Evolutionary conservation across 2,113 vertebrate genomes (phyloP).

Genomic region (Reinhardtius hippoglossoides): DNA sequence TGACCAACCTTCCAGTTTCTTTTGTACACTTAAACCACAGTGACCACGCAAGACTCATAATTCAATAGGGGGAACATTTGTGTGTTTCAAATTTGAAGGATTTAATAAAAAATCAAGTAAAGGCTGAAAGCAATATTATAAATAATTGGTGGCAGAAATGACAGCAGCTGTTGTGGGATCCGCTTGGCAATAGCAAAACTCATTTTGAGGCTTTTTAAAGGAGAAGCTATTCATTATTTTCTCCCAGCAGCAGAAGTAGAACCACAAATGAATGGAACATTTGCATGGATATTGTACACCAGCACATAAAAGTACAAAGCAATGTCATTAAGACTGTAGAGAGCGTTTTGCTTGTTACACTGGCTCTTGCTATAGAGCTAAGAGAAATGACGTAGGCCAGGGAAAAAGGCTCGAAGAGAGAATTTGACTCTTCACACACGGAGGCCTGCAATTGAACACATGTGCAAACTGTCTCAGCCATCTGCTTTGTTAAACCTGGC

Average conservation of each 20-base stretch:
- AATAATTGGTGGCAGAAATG: not conserved
- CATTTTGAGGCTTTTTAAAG: not conserved
- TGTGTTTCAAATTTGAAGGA: not conserved
- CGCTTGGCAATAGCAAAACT: not conserved
- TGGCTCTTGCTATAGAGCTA: not conserved
- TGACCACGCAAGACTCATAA: not conserved
- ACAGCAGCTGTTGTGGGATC: not conserved
- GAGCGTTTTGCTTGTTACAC: not conserved
- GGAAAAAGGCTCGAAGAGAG: not conserved
- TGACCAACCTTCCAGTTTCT: not conserved
- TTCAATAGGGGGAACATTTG: not conserved
- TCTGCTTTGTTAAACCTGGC: constrained; percentile 61
- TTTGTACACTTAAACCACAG: not conserved
- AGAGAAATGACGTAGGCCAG: not conserved
- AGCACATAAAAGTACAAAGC: not conserved
- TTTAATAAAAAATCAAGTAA: not conserved
- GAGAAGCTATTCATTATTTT: not conserved
- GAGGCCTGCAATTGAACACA: constrained; percentile 1
- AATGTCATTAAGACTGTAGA: not conserved
- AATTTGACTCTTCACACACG: not conserved
- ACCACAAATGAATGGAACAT: constrained; percentile 9
- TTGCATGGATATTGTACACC: not conserved
- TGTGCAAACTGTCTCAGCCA: constrained; percentile 26
- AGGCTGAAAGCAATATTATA: not conserved
- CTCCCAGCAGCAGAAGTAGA: not conserved